Conservation (phyloP, 2,797 vertebrate genomes). For the Schizothorax lantsangensis region DNA sequence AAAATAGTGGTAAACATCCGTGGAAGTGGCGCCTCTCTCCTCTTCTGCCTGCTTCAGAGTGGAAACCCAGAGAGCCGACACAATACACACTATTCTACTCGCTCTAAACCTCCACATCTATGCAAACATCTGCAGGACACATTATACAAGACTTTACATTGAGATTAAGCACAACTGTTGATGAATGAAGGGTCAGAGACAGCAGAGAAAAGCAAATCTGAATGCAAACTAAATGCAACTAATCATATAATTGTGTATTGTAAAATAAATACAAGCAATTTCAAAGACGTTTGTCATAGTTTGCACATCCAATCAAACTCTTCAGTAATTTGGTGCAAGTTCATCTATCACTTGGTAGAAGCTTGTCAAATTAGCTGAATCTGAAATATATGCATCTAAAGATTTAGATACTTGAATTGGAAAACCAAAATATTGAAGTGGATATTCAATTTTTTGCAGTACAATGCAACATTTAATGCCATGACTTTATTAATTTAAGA, state of each 20-base stretch:
- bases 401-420: no score
- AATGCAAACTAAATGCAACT: neutral
- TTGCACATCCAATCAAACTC: neutral
- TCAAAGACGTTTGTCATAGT: neutral
- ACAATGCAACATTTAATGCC: no score
- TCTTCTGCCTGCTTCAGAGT: constrained; percentile 34
- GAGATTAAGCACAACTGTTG: neutral
- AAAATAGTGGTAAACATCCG: constrained; percentile 61
- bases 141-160: neutral
- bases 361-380: neutral
- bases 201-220: neutral
- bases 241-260: neutral
- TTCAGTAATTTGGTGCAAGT: neutral
- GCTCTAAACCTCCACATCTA: neutral
- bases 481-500: no score
- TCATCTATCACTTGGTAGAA: neutral
- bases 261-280: neutral
- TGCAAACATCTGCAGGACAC: neutral
- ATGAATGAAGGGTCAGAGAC: neutral
- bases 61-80: constrained; percentile 66
- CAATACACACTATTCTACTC: constrained; percentile 61
- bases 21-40: constrained; percentile 51
- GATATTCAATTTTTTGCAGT: no score
- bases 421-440: no score
- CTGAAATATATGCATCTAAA: no score